These are phyloP conservation scores for Oedothorax gibbosus DNA, from an alignment of 1,140 invertebrate species.

Conservation along the genomic window DNA sequence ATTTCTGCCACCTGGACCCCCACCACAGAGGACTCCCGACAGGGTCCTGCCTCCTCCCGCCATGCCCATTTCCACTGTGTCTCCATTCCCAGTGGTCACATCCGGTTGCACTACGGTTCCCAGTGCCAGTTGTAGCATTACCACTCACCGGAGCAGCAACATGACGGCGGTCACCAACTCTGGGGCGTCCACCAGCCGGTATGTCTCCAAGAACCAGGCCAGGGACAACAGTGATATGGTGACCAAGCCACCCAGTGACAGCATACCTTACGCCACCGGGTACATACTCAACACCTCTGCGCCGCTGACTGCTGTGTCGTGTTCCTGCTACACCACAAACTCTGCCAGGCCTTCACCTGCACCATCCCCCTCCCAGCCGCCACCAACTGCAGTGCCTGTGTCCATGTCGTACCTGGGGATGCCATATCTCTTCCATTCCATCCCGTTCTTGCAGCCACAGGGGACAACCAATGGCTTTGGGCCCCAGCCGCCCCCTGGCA, in stretches of 20 bases:
- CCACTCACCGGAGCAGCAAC: constrained; percentile 41
- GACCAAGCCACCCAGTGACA: constrained; percentile 5
- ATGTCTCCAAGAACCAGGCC: constrained; percentile 21
- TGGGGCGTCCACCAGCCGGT: constrained; percentile 29
- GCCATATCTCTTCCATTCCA: constrained; percentile 55
- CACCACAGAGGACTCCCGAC: constrained; percentile 51
- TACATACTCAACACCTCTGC: constrained; percentile 34
- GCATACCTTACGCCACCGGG: constrained; percentile 29
- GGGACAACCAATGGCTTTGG: constrained; percentile 53
- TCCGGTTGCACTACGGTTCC: constrained; percentile 51
- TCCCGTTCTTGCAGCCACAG: constrained; percentile 57
- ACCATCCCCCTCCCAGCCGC: constrained; percentile 42
- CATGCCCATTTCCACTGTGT: constrained; percentile 38
- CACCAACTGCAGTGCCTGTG: constrained; percentile 29
- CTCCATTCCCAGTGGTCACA: constrained; percentile 57
- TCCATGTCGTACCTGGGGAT: constrained; percentile 44
- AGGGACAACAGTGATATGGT: constrained; percentile 26
- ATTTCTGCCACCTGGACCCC: constrained; percentile 37
- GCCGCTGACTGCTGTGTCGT: constrained; percentile 30
- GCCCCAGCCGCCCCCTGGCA: constrained; percentile 20
- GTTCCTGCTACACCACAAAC: constrained; percentile 50
- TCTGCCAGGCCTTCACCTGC: constrained; percentile 50
- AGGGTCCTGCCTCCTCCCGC: constrained; percentile 35
- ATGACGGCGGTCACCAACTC: constrained; percentile 53
- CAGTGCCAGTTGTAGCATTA: constrained; percentile 50